Base-by-base conservation (phyloP, 1,140 invertebrate species). In the Hylaeus anthracinus region DNA sequence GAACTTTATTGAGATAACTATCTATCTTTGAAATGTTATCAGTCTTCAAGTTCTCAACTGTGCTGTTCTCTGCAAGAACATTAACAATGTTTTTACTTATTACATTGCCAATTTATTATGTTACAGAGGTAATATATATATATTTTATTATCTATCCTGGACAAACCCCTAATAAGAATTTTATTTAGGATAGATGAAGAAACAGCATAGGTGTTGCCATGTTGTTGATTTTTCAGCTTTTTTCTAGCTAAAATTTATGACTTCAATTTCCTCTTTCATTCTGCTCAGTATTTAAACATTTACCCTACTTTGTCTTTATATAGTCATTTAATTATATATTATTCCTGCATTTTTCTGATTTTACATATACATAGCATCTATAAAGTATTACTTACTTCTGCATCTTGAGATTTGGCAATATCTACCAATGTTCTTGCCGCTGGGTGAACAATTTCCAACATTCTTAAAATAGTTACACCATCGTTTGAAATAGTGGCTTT, bases 401-500 rank as follows among this genome's bases (percentile, higher is more conserved):
- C 98, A 96, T 99, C 99, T 94, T 99, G 99, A 72, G 98, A 99
- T 92, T 99, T 99, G 15, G 99, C 99, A 92, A 99, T 99, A 90
- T 99, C 99, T 15, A 99, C 99, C 63, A 99, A 93, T 15, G 97
- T 99, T 94, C 98, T 98, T 0, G 98, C 99, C 45, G 99, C 99
- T 3, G 99, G 99, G 94, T 99, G 99, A 72, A 99, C 96, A 90
- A 99, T 97, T 91, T 99, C 98, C 60, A 99, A 93, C 45, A 99
- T 94, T 93, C 99, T 99, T 95, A 99, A 96, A 83, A 99, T 99
- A 15, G 99, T 99, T 8, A 99, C 99, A 41, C 99, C 99, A 94
- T 99, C 99, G 93, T 99, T 99, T 1, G 99, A 99, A 88, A 99
- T 99, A 1, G 98, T 99, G 1, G 98, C 96, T 92, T 98, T 98